Conservation (phyloP, 37 sponge, comb jelly and placozoan genomes). For the Spongia lamella region DNA sequence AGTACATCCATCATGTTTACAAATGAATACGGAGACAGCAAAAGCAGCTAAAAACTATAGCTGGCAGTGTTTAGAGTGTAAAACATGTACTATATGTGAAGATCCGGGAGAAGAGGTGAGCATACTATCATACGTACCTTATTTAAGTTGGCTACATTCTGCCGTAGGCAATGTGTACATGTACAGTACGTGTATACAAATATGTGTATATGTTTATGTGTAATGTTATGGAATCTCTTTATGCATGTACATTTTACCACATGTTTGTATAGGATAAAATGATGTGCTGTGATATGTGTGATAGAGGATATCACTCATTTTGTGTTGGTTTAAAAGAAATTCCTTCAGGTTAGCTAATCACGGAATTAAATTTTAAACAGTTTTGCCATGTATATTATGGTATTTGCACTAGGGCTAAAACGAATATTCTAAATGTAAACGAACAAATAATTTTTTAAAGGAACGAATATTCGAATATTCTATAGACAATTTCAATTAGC, state of each 20-base stretch:
- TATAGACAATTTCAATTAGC: too few species aligned
- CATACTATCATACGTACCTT: too few species aligned
- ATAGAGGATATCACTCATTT: conserved; percentile 94
- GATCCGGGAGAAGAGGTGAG: conserved; percentile 53
- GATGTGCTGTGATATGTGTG: conserved; percentile 94
- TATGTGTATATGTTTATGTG: neutral
- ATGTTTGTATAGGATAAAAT: conserved; percentile 49
- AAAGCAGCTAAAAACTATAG: conserved; percentile 45
- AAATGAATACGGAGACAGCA: conserved; percentile 34
- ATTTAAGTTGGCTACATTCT: too few species aligned
- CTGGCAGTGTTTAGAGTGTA: conserved; percentile 93
- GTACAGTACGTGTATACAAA: neutral
- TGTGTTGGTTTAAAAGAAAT: conserved; percentile 73
- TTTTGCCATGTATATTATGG: too few species aligned
- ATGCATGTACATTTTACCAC: too few species aligned
- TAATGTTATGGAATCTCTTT: too few species aligned
- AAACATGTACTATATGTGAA: conserved; percentile 75
- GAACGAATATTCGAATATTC: too few species aligned
- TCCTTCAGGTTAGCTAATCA: conserved; percentile 72
- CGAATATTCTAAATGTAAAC: too few species aligned
- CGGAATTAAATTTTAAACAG: too few species aligned
- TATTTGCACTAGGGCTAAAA: too few species aligned
- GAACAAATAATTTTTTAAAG: too few species aligned
- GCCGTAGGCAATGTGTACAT: too few species aligned
- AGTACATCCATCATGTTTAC: conserved; percentile 74